These are phyloP conservation scores for Enteromius radiatus DNA, from an alignment of 2,797 vertebrate species.

Conservation along the genomic window DNA sequence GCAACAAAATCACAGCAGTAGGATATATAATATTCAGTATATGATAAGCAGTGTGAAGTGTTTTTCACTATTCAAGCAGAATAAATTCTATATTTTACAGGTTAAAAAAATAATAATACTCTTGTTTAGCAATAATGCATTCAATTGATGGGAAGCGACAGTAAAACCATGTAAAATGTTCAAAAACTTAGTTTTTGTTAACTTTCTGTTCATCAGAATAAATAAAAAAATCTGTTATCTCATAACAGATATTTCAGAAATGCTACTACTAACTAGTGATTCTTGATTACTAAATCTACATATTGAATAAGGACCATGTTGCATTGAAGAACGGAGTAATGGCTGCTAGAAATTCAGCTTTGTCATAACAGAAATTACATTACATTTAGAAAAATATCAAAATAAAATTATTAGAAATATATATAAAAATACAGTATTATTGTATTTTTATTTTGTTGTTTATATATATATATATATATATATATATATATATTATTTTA, in stretches of 20 bases:
- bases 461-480: too few species aligned
- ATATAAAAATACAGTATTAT: too few species aligned
- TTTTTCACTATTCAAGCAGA: background rate
- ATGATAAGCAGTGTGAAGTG: background rate
- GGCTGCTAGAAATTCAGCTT: background rate
- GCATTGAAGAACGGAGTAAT: background rate
- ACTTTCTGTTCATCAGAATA: background rate
- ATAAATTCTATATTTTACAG: background rate
- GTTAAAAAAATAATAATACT: background rate
- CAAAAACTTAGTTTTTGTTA: background rate
- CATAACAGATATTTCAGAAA: background rate
- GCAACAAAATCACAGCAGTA: conserved; percentile 1
- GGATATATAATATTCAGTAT: background rate
- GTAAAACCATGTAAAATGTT: background rate
- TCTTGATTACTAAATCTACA: background rate
- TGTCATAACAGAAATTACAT: background rate
- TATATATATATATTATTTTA: too few species aligned
- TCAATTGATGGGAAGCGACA: background rate
- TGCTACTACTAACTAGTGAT: background rate
- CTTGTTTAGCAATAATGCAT: background rate
- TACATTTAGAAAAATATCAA: background rate
- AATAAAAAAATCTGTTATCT: too few species aligned
- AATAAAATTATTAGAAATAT: too few species aligned
- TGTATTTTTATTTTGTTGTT: too few species aligned
- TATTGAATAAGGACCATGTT: background rate